Conservation (phyloP, 2,888 invertebrate genomes). For the Sarcophaga rosellei region DNA sequence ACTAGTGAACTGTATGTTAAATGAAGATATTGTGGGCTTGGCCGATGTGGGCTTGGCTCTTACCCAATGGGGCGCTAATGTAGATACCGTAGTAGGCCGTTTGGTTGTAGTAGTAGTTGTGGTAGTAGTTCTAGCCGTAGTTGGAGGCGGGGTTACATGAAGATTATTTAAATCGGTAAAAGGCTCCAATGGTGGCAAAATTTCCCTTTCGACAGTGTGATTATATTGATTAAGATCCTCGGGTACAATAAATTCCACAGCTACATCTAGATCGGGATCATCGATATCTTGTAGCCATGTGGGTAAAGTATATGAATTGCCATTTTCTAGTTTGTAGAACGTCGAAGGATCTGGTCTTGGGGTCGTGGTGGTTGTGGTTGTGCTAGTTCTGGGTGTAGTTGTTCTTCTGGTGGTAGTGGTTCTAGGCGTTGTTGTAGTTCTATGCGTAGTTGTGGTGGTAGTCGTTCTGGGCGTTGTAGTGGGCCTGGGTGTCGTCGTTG, state of each 20-base stretch:
- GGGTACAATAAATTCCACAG: constrained; percentile 77
- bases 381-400: constrained; percentile 62
- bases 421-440: constrained; percentile 67
- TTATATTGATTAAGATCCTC: constrained; percentile 78
- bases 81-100: constrained; percentile 44
- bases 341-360: constrained; percentile 71
- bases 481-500: constrained; percentile 61
- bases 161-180: constrained; percentile 75
- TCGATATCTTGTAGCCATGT: constrained; percentile 78
- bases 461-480: constrained; percentile 63
- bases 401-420: constrained; percentile 66
- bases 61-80: constrained; percentile 67
- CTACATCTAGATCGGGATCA: constrained; percentile 79
- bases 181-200: constrained; percentile 78
- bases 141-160: constrained; percentile 73
- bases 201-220: constrained; percentile 74
- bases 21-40: constrained; percentile 51
- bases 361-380: constrained; percentile 69
- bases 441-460: constrained; percentile 56
- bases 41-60: constrained; percentile 67
- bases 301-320: constrained; percentile 76
- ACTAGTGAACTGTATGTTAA: constrained; percentile 60
- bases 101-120: constrained; percentile 61
- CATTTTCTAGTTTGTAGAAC: constrained; percentile 75
- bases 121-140: constrained; percentile 68